Evolutionary conservation across 2,888 invertebrate species (phyloP).

Genomic region (Erynnis tages): DNA sequence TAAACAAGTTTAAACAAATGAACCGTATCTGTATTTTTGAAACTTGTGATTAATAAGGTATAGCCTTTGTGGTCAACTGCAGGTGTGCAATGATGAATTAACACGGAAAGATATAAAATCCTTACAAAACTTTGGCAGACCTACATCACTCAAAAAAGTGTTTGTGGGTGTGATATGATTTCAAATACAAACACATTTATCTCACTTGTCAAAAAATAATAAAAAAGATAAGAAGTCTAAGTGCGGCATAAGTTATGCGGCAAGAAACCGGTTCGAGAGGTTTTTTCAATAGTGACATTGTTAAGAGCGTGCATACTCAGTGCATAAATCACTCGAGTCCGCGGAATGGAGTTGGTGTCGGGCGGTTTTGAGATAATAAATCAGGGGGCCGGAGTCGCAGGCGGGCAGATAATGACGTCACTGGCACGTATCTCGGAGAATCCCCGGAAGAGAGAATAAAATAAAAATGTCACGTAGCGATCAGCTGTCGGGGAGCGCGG

Average conservation of each 20-base stretch:
- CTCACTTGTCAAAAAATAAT: not conserved
- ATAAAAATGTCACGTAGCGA: conserved; percentile 82
- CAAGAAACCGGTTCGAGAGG: conserved; percentile 45
- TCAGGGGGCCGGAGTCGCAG: conserved; percentile 64
- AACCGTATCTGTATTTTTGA: no score
- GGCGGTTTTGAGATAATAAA: conserved; percentile 70
- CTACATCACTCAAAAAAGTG: not conserved
- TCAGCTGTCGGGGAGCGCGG: conserved; percentile 74
- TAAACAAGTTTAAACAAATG: no score
- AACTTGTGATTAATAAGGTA: no score
- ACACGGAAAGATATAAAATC: not conserved
- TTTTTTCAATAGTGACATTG: conserved; percentile 56
- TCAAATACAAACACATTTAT: not conserved
- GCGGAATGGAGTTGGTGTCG: conserved; percentile 53
- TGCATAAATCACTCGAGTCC: conserved; percentile 59
- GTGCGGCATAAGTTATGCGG: conserved; percentile 14
- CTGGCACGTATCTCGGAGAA: conserved; percentile 77
- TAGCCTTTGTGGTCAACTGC: no score
- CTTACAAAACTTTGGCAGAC: not conserved
- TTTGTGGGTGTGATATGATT: conserved; percentile 1
- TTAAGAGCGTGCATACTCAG: conserved; percentile 39
- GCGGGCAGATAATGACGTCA: conserved; percentile 77
- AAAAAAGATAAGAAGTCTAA: conserved; percentile 2
- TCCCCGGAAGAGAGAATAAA: conserved; percentile 81
- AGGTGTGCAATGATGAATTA: not conserved